phyloP scores from a whole-genome alignment of 2,888 invertebrate species.

The Ceraclea dissimilis region DNA sequence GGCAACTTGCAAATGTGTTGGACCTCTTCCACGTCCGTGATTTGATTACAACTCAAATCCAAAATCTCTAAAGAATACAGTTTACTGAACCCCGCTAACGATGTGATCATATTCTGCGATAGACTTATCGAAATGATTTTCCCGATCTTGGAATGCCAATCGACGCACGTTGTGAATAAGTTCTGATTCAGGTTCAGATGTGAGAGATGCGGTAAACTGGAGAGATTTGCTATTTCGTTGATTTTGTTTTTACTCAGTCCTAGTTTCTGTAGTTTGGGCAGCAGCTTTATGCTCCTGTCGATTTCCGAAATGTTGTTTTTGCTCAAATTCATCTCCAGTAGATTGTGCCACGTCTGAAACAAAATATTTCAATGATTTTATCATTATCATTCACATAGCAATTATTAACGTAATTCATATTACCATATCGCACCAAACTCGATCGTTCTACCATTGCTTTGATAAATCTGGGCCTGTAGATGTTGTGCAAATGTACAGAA shows the following conservation, averaged over 20 bases:
- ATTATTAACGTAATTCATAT: too few species aligned
- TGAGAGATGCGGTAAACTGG: conserved; percentile 68
- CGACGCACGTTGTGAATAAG: conserved; percentile 60
- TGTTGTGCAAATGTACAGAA: too few species aligned
- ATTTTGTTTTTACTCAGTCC: conserved; percentile 74
- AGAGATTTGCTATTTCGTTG: conserved; percentile 65
- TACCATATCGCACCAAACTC: too few species aligned
- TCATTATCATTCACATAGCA: not conserved
- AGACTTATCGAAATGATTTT: conserved; percentile 81
- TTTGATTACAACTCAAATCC: conserved; percentile 79
- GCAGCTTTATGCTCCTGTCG: conserved; percentile 72
- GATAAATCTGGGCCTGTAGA: too few species aligned
- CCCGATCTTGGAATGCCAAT: conserved; percentile 79
- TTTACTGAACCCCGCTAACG: conserved; percentile 67
- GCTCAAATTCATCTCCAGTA: conserved; percentile 67
- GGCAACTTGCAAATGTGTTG: conserved; percentile 73
- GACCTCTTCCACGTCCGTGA: conserved; percentile 74
- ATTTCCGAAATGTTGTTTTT: conserved; percentile 70
- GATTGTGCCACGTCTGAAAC: conserved; percentile 58
- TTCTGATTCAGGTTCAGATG: conserved; percentile 76
- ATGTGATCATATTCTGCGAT: conserved; percentile 73
- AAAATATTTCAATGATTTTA: conserved; percentile 19
- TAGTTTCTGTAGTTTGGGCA: conserved; percentile 63
- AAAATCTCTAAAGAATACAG: conserved; percentile 79
- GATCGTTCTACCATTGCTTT: too few species aligned